A percentile compares a stretch with the other conserved stretches of the same genome.
These are phyloP conservation scores for Nibea coibor DNA, from an alignment of 2,113 vertebrate genomes.

Conservation along the genomic window DNA sequence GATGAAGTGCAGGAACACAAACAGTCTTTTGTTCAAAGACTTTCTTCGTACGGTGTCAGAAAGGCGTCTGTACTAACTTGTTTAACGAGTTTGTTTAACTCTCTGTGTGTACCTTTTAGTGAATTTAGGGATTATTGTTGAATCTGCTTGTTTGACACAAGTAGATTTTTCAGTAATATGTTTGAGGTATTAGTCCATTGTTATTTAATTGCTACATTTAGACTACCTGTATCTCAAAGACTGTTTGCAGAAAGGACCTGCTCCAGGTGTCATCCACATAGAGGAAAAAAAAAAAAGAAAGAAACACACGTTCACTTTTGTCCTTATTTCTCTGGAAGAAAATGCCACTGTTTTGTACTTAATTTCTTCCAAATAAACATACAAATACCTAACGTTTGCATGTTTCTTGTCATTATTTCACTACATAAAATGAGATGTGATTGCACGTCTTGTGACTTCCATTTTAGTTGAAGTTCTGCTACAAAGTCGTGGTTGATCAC, in stretches of 20 bases:
- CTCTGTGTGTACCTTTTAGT: constrained; percentile 60
- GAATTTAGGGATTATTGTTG: constrained; percentile 64
- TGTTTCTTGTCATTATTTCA: background rate
- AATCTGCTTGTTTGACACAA: constrained; percentile 80
- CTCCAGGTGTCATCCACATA: constrained; percentile 58
- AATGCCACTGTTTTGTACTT: constrained; percentile 80
- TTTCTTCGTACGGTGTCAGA: constrained; percentile 55
- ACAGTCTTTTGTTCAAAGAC: constrained; percentile 60
- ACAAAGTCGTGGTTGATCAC: background rate
- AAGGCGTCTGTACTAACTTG: constrained; percentile 46
- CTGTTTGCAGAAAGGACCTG: constrained; percentile 60
- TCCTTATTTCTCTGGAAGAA: constrained; percentile 80
- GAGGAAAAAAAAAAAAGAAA: constrained; percentile 20
- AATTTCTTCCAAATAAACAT: constrained; percentile 78
- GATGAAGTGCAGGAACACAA: constrained; percentile 76
- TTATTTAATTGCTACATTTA: constrained; percentile 79
- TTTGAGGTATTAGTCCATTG: constrained; percentile 64
- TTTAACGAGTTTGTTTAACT: constrained; percentile 53
- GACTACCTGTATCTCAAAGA: constrained; percentile 66
- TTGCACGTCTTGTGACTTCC: background rate
- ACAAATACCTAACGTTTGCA: constrained; percentile 54
- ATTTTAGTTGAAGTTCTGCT: background rate
- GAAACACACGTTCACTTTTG: constrained; percentile 60
- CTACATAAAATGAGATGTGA: background rate
- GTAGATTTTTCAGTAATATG: constrained; percentile 61